These are phyloP conservation scores for Apodemus speciosus DNA, from an alignment of 2,113 vertebrate species.

Conservation along the genomic window DNA sequence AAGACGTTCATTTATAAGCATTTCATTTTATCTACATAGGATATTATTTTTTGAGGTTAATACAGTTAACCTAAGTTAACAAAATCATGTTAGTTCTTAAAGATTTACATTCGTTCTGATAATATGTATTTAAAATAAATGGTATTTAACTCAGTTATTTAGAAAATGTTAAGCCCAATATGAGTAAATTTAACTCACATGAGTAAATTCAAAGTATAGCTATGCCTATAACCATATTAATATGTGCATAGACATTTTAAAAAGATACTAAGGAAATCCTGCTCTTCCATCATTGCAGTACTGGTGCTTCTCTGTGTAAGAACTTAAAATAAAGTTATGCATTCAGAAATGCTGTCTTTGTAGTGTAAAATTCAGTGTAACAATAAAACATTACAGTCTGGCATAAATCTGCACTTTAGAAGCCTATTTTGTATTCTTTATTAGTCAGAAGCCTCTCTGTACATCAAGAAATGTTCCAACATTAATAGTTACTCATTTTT, in stretches of 20 bases:
- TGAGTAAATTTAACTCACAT: background rate
- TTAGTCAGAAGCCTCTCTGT: background rate
- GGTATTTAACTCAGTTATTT: background rate
- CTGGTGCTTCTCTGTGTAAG: background rate
- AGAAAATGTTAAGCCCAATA: background rate
- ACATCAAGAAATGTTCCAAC: background rate
- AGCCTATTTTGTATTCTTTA: background rate
- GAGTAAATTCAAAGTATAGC: background rate
- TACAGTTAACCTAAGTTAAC: background rate
- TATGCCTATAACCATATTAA: background rate
- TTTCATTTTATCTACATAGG: background rate
- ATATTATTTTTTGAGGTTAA: background rate
- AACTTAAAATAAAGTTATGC: slow-evolving; percentile 2
- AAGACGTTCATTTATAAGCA: background rate
- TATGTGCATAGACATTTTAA: background rate
- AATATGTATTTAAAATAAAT: background rate
- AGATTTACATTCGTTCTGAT: background rate
- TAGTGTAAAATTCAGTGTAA: background rate
- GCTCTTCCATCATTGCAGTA: background rate
- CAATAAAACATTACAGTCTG: slow-evolving; percentile 8
- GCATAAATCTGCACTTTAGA: background rate
- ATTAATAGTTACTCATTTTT: background rate
- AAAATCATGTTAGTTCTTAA: background rate
- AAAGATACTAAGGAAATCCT: background rate
- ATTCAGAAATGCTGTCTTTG: background rate